Conservation (phyloP, 2,797 vertebrate genomes). For the Myoxocephalus aenaeus region DNA sequence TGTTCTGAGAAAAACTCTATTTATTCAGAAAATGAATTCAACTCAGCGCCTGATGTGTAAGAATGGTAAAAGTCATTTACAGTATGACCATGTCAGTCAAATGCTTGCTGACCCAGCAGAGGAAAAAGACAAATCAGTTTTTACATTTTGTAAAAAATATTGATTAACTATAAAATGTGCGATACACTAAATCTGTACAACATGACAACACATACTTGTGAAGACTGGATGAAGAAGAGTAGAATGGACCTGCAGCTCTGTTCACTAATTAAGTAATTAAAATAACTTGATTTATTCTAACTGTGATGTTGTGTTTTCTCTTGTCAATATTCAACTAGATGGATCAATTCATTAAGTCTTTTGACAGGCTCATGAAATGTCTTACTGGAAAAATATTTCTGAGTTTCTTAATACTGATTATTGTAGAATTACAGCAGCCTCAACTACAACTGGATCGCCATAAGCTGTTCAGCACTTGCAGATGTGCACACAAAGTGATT, state of each 20-base stretch:
- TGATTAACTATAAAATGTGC: background rate
- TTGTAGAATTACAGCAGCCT: background rate
- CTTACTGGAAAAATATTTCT: background rate
- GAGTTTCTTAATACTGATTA: background rate
- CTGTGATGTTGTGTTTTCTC: background rate
- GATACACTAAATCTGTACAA: background rate
- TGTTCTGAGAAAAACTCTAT: conserved; percentile 5
- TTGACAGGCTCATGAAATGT: background rate
- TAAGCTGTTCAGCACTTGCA: conserved; percentile 25
- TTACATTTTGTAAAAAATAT: too few species aligned
- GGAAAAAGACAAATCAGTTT: background rate
- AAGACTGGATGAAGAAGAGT: background rate
- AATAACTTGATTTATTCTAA: background rate
- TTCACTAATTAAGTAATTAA: background rate
- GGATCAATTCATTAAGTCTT: background rate
- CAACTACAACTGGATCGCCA: background rate
- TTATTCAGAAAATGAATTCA: conserved; percentile 12
- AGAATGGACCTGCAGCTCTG: background rate
- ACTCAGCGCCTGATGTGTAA: conserved; percentile 1
- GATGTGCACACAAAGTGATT: conserved; percentile 26
- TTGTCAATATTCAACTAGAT: background rate
- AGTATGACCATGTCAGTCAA: background rate
- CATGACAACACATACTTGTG: background rate
- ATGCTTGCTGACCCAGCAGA: background rate
- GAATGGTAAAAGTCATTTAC: background rate